Percentiles rank a stretch among this genome's conserved stretches.
Evolutionary conservation across 2,888 invertebrate genomes (phyloP).

Genomic region (Drosophila meridiana): DNA sequence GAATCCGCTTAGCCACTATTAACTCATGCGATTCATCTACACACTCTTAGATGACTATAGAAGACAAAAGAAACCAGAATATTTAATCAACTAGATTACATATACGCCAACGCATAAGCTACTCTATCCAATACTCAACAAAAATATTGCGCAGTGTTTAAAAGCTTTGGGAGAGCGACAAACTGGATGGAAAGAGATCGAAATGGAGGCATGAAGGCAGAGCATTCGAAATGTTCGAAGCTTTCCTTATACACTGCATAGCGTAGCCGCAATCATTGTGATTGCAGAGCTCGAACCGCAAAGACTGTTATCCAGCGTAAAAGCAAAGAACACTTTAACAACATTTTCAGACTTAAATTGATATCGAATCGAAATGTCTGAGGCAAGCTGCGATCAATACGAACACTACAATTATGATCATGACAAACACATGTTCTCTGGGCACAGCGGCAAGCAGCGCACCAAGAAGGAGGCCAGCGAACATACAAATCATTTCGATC

Average conservation of each 20-base stretch:
- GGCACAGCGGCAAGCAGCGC: constrained; percentile 95
- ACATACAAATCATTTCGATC: constrained; percentile 96
- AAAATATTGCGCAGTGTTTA: constrained; percentile 25
- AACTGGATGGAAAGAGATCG: constrained; percentile 19
- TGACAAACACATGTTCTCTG: constrained; percentile 94
- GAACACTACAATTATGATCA: constrained; percentile 97
- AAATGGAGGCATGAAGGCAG: background rate
- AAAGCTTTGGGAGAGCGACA: constrained; percentile 11
- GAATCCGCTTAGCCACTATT: background rate
- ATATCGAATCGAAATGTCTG: constrained; percentile 88
- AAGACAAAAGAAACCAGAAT: background rate
- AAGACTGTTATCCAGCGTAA: constrained; percentile 16
- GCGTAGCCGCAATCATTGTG: constrained; percentile 22
- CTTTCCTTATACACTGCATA: constrained; percentile 30
- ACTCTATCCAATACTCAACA: background rate
- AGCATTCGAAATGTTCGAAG: constrained; percentile 20
- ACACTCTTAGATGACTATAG: background rate
- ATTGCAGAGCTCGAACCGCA: constrained; percentile 9
- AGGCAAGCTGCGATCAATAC: constrained; percentile 94
- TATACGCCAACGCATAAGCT: background rate
- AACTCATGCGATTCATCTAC: background rate
- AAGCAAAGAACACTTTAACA: constrained; percentile 84
- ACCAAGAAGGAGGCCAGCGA: constrained; percentile 94
- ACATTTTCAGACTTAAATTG: constrained; percentile 85
- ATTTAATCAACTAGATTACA: background rate